phyloP scores from a whole-genome alignment of 2,888 invertebrate species.

The Apodemia zela region DNA sequence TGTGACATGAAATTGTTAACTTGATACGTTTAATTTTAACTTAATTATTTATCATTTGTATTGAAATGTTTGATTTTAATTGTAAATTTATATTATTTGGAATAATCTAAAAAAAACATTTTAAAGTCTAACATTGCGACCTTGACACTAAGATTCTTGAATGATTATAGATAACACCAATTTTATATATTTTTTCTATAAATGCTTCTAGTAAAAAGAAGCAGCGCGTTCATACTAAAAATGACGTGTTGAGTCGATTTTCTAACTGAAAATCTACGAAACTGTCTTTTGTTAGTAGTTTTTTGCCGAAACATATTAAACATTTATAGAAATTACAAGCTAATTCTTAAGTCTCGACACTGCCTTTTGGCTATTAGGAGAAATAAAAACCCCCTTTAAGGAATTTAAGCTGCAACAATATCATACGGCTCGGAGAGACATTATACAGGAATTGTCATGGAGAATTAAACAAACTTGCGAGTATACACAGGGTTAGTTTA shows the following conservation, averaged over 20 bases:
- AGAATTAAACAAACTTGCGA: slow-evolving; percentile 24
- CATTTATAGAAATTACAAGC: slow-evolving; percentile 15
- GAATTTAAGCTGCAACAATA: slow-evolving; percentile 16
- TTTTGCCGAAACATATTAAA: slow-evolving; percentile 19
- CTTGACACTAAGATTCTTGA: slow-evolving; percentile 18
- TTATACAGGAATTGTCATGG: slow-evolving; percentile 29
- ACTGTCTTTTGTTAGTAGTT: slow-evolving; percentile 26
- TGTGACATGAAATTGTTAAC: background rate
- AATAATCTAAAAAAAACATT: slow-evolving; percentile 16
- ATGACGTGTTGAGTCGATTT: slow-evolving; percentile 35
- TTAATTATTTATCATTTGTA: background rate
- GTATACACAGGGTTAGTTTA: slow-evolving; percentile 24
- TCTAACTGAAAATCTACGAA: slow-evolving; percentile 33
- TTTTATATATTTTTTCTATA: slow-evolving; percentile 24
- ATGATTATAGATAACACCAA: slow-evolving; percentile 23
- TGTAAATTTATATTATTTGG: slow-evolving; percentile 18
- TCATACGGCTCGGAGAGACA: slow-evolving; percentile 29
- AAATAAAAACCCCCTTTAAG: slow-evolving; percentile 24
- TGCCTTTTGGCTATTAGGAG: slow-evolving; percentile 28
- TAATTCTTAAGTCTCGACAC: slow-evolving; percentile 21
- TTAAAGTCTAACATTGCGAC: slow-evolving; percentile 11
- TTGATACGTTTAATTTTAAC: background rate
- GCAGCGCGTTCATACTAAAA: slow-evolving; percentile 16
- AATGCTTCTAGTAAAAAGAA: slow-evolving; percentile 16
- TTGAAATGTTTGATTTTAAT: background rate